phyloP scores from a whole-genome alignment of 2,797 vertebrate species.

The Eulemur mongoz region DNA sequence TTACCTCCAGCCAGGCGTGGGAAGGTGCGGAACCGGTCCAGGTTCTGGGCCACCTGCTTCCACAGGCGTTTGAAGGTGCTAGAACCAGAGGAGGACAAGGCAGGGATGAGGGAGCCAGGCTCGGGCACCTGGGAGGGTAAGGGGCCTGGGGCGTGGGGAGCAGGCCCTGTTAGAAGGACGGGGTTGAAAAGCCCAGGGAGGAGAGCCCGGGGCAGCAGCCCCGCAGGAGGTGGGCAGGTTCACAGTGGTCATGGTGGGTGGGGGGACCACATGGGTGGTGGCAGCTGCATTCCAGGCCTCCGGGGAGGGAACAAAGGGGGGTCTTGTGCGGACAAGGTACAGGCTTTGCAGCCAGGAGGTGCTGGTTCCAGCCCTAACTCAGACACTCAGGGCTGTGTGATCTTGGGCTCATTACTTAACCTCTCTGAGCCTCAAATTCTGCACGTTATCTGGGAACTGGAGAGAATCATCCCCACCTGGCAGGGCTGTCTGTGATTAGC shows the following conservation, averaged over 20 bases:
- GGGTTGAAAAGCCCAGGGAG: not conserved
- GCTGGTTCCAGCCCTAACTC: not conserved
- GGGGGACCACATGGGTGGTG: not conserved
- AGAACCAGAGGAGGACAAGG: not conserved
- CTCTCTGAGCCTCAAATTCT: not conserved
- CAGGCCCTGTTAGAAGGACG: not conserved
- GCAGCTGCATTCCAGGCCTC: not conserved
- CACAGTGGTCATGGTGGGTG: accelerated
- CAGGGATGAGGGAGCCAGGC: accelerated
- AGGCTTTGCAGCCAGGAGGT: accelerated
- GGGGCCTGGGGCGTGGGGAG: not conserved
- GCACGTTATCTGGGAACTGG: not conserved
- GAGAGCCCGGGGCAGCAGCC: not conserved
- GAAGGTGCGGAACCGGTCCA: constrained; percentile 93
- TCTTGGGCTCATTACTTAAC: not conserved
- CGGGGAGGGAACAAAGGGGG: not conserved
- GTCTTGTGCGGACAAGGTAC: accelerated
- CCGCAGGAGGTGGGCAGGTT: not conserved
- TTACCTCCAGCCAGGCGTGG: constrained; percentile 95
- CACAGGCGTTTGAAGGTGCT: constrained; percentile 96
- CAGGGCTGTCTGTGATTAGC: accelerated
- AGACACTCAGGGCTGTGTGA: not conserved
- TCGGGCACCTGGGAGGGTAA: not conserved
- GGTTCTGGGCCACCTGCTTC: constrained; percentile 95
- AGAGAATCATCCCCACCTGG: not conserved